A percentile compares a stretch with the other conserved stretches of the same genome.
Evolutionary conservation across 2,797 vertebrate genomes (phyloP).

Genomic region (Cebuella pygmaea): DNA sequence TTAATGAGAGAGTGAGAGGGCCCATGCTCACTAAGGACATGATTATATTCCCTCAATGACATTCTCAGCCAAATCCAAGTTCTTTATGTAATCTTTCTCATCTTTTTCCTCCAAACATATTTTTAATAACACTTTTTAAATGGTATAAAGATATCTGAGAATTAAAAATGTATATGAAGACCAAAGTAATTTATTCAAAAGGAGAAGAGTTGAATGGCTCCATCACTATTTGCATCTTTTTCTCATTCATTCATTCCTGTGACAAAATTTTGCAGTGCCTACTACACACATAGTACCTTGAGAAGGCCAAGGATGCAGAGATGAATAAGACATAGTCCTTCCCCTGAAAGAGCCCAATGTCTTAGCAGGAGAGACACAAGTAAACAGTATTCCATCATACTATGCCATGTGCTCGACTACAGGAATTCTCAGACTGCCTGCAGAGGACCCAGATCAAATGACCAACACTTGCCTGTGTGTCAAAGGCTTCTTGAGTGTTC

Average conservation of each 20-base stretch:
- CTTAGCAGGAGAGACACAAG: background rate
- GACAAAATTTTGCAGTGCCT: background rate
- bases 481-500: background rate
- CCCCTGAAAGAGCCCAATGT: background rate
- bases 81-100: background rate
- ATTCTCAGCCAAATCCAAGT: background rate
- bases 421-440: background rate
- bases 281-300: background rate
- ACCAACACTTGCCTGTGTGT: background rate
- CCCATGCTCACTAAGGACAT: background rate
- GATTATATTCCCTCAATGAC: background rate
- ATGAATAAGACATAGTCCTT: background rate
- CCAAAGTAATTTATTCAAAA: conserved; percentile 5
- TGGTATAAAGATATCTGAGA: background rate
- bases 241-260: background rate
- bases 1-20: background rate
- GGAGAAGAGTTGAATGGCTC: background rate
- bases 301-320: background rate
- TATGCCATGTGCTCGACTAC: background rate
- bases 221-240: background rate
- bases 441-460: background rate
- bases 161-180: background rate
- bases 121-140: background rate
- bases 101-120: background rate
- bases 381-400: background rate